Evolutionary conservation across 2,113 vertebrate genomes (phyloP), one percentile per base, ranked within the genome.

Genomic region (Entomyzon cyanotis): DNA sequence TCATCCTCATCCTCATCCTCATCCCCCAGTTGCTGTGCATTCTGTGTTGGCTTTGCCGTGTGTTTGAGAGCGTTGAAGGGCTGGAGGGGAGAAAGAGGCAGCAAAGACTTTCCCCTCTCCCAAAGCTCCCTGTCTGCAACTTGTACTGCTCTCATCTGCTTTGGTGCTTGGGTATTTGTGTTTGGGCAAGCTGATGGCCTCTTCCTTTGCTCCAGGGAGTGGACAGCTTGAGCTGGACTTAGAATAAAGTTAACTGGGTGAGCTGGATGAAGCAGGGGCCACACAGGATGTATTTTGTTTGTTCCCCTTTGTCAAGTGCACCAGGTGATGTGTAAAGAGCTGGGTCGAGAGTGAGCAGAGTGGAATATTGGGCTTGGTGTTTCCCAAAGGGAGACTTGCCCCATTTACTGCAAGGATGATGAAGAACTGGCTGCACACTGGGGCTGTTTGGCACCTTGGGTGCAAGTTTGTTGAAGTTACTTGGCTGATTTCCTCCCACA

Each of bases 61-160:
- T 37, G 37, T 64, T 33, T 62, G 22, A 17, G 22, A 13, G 4
- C 6, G 7, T 8, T 75, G 22, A 89, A 64, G 62, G 44, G 28
- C 13, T 86, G 53, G 76, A 68, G 21, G 11, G 22, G 67, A 47
- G 71, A 31, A 73, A 20, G 24, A 73, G 30, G 23, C n/a, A 76
- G 35, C 15, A 85, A 85, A 86, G 20, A 3, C 27, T 42, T 87
- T 63, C 25, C 15, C 3, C 7, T 58, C 10, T 64, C 49, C 23
- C 10, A 41, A 4, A 59, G 9, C 52, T 82, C 17, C 21, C 35
- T 3, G 2, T 15, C 25, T 1, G 1, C 1, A 0, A 64, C 19
- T 41, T 2, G 3, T 65, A 5, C 19, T 69, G 20, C 25, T 73
- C 35, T 70, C 1, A 3, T 49, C 5, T 68, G 20, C 53, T 46